Base-by-base conservation (phyloP, 2,113 vertebrate species). In the Pipra filicauda region DNA sequence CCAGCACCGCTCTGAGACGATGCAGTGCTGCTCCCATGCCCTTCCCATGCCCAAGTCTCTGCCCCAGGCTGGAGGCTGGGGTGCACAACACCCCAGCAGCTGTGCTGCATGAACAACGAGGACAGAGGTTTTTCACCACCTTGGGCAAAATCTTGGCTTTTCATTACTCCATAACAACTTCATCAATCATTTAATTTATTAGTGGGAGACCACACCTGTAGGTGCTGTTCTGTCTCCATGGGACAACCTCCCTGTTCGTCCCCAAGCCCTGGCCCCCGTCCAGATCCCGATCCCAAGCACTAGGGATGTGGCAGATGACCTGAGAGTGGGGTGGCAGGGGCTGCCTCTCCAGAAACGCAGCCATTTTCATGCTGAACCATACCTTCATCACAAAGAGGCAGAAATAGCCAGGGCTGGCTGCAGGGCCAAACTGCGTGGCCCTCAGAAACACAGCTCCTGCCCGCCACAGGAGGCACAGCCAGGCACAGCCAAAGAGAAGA, bases 391-490 rank as follows among this genome's bases (percentile, higher is more conserved):
- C 0, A 0, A 73, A 85, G 35, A 82, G 18, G 33, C 9, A 30
- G 74, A 90, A 90, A 44, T 3, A 2, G 55, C 19, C 10, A 7
- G 19, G 22, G 14, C 75, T 43, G 51, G 43, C 33, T 39, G 8
- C n/a, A 75, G 18, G 58, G 35, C 12, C n/a, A 33, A n/a, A 81
- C 61, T 30, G 9, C 0, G 0, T 2, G 6, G 43, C 52, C 28
- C 20, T 12, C 46, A 70, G 67, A 84, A 85, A 73, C 8, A 8
- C 5, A 4, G 43, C 22, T 84, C 30, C 64, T 59, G 39, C 57
- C 52, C 3, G 0, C 57, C 75, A 28, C 5, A n/a, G n/a, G n/a
- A n/a, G n/a, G n/a, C n/a, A 2, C 41, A 65, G 44, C 64, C 35
- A 7, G 33, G 58, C 4, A 4, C 30, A 73, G 54, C 31, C 46